phyloP scores from a whole-genome alignment of 2,113 vertebrate genomes.

The Miniopterus natalensis region DNA sequence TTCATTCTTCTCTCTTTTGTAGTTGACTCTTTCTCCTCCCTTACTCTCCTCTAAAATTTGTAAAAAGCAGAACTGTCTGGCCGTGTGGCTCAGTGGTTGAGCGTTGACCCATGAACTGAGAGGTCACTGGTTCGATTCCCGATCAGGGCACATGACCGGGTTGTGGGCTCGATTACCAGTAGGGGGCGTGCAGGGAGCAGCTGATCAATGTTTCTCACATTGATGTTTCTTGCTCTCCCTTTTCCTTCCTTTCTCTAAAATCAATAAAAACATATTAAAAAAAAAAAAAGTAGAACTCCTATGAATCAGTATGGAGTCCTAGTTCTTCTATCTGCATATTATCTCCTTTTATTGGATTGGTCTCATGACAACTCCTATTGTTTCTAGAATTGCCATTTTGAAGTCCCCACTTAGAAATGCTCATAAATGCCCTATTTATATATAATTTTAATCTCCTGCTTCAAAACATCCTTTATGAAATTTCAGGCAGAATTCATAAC shows the following conservation, averaged over 20 bases:
- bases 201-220: no score
- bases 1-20: background rate
- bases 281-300: background rate
- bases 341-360: background rate
- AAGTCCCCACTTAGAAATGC: conserved; percentile 19
- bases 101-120: no score
- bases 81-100: no score
- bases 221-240: no score
- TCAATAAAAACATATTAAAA: no score
- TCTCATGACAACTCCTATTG: background rate
- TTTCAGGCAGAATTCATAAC: conserved; percentile 9
- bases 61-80: background rate
- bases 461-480: conserved; percentile 50
- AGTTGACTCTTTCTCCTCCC: background rate
- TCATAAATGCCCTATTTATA: conserved; percentile 13
- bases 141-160: no score
- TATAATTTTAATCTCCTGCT: conserved; percentile 26
- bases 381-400: conserved; percentile 50
- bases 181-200: no score
- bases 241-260: no score
- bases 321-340: background rate
- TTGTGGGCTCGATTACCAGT: no score
- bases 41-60: background rate
- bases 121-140: no score
- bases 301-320: background rate